Percentiles rank a stretch among this genome's conserved stretches.
phyloP scores from a whole-genome alignment of 1,140 invertebrate genomes.

The Caenorhabditis inopinata region DNA sequence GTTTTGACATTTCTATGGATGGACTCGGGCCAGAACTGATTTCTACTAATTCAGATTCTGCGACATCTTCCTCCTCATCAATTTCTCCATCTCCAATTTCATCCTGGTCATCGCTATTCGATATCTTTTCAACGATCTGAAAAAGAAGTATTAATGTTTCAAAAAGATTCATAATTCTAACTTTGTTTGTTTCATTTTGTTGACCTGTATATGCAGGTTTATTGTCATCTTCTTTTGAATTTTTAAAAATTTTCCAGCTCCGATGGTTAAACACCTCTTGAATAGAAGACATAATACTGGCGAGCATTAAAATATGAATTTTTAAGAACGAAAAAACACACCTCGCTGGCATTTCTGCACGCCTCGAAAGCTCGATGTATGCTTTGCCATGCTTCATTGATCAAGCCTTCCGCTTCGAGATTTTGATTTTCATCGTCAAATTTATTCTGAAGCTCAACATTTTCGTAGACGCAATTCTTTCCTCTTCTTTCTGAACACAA shows the following conservation, averaged over 20 bases:
- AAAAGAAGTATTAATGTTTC: background rate
- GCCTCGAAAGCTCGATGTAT: background rate
- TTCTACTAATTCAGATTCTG: background rate
- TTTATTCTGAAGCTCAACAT: background rate
- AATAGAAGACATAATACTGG: background rate
- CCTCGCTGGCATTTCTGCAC: background rate
- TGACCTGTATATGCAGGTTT: background rate
- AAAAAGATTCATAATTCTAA: background rate
- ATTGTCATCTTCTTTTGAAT: background rate
- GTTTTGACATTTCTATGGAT: background rate
- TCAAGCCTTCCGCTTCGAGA: background rate
- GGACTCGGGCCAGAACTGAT: background rate
- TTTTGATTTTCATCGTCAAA: background rate
- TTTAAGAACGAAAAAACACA: background rate
- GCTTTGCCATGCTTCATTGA: constrained; percentile 24
- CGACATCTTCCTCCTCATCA: background rate
- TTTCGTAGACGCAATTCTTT: background rate
- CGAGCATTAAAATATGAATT: no score
- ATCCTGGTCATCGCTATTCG: background rate
- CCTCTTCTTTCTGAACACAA: background rate
- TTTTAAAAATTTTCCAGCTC: constrained; percentile 7
- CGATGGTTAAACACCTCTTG: background rate
- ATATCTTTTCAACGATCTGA: background rate
- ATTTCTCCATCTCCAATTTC: background rate
- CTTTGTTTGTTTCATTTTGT: no score